These are phyloP conservation scores for Riptortus pedestris DNA, from an alignment of 1,140 invertebrate species.

Conservation along the genomic window DNA sequence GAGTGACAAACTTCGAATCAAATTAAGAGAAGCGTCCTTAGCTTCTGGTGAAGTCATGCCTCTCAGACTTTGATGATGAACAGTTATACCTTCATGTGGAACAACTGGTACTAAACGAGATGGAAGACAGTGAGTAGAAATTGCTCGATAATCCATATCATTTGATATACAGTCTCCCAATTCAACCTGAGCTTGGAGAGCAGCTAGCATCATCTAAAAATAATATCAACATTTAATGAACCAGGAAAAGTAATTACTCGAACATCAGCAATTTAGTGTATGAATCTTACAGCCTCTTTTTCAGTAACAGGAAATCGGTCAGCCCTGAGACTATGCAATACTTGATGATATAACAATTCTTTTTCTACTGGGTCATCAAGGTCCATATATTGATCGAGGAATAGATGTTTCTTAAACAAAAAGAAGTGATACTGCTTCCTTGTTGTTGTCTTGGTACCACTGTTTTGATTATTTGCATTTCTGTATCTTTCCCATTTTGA, in stretches of 20 bases:
- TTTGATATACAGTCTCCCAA: constrained; percentile 66
- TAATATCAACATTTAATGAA: too few species aligned
- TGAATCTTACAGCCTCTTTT: constrained; percentile 33
- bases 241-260: too few species aligned
- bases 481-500: constrained; percentile 88
- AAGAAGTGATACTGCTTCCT: constrained; percentile 48
- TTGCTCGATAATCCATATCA: constrained; percentile 58
- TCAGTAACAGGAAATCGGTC: constrained; percentile 51
- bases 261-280: too few species aligned
- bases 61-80: constrained; percentile 76
- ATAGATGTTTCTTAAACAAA: constrained; percentile 86
- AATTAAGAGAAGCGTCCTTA: constrained; percentile 85
- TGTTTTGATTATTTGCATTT: constrained; percentile 41
- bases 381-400: constrained; percentile 75
- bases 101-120: constrained; percentile 62
- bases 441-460: constrained; percentile 36
- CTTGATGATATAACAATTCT: constrained; percentile 91
- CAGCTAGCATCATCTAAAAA: constrained; percentile 79
- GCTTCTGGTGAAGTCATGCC: constrained; percentile 76
- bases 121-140: constrained; percentile 72
- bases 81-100: constrained; percentile 64
- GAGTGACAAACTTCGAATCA: constrained; percentile 86
- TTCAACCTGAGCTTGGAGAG: constrained; percentile 85
- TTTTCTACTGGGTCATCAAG: constrained; percentile 82
- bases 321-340: constrained; percentile 76